Evolutionary conservation across 2,113 vertebrate species (phyloP).

Genomic region (Ceyx margarethae): DNA sequence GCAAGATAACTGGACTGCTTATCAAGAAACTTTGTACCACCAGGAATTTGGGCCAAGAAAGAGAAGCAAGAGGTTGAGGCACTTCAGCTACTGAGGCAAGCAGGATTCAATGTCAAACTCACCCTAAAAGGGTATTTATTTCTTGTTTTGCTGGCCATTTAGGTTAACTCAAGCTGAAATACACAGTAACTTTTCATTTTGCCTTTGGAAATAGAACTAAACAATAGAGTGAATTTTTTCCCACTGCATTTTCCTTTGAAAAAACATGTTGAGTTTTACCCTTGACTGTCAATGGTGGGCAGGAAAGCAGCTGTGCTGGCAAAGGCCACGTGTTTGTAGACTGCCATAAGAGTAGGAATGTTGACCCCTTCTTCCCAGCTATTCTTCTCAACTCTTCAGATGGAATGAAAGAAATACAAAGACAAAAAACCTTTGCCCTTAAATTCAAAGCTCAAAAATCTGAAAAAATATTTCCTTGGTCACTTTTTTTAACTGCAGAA

Average conservation of each 20-base stretch:
- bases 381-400: neutral
- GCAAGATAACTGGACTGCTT: neutral
- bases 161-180: neutral
- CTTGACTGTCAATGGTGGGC: neutral
- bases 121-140: neutral
- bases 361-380: neutral
- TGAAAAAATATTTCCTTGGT: neutral
- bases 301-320: slow-evolving; percentile 1
- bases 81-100: neutral
- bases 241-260: neutral
- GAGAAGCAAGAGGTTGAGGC: neutral
- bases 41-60: neutral
- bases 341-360: neutral
- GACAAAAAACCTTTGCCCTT: neutral
- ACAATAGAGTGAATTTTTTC: neutral
- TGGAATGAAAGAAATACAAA: neutral
- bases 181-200: neutral
- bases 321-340: neutral
- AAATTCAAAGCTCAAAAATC: neutral
- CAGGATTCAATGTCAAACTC: neutral
- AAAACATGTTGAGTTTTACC: neutral
- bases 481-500: neutral
- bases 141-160: neutral
- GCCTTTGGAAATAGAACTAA: neutral
- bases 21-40: neutral